These are phyloP conservation scores for Meandrusa payeni DNA, from an alignment of 2,888 invertebrate genomes.

Conservation along the genomic window DNA sequence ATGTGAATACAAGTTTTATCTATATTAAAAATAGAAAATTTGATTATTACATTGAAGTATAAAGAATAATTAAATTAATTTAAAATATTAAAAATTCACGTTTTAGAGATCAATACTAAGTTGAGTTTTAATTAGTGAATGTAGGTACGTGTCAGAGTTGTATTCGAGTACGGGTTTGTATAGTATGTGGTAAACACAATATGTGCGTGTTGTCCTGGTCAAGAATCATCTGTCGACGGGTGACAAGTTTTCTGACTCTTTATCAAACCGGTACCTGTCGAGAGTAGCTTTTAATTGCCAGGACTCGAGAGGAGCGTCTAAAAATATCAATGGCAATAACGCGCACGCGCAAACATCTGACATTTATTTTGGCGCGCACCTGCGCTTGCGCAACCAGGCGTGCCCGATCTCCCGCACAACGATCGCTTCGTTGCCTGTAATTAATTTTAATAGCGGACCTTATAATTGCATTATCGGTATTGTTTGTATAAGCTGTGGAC, in stretches of 20 bases:
- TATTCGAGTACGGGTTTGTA: no score
- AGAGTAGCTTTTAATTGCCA: constrained; percentile 12
- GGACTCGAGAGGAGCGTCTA: constrained; percentile 17
- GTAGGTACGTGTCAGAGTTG: no score
- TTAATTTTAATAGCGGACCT: constrained; percentile 45
- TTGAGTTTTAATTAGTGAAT: no score
- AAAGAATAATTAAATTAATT: no score
- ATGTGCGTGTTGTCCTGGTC: constrained; percentile 2
- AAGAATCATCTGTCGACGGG: constrained; percentile 11
- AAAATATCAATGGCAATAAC: constrained; percentile 29
- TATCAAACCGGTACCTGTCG: constrained; percentile 2
- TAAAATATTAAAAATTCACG: no score
- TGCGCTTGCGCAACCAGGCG: constrained; percentile 37
- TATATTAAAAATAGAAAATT: no score
- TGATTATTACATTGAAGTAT: no score
- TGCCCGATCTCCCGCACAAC: constrained; percentile 37
- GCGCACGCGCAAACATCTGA: constrained; percentile 42
- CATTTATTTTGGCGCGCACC: constrained; percentile 36
- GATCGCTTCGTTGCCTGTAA: constrained; percentile 31
- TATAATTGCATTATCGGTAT: constrained; percentile 35
- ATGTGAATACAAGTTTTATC: no score
- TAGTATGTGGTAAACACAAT: no score
- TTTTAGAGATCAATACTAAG: no score
- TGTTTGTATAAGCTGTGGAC: constrained; percentile 28
- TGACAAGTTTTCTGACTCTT: constrained; percentile 13